Evolutionary conservation across 1,140 invertebrate species (phyloP).

Genomic region (Caligus rogercresseyi): DNA sequence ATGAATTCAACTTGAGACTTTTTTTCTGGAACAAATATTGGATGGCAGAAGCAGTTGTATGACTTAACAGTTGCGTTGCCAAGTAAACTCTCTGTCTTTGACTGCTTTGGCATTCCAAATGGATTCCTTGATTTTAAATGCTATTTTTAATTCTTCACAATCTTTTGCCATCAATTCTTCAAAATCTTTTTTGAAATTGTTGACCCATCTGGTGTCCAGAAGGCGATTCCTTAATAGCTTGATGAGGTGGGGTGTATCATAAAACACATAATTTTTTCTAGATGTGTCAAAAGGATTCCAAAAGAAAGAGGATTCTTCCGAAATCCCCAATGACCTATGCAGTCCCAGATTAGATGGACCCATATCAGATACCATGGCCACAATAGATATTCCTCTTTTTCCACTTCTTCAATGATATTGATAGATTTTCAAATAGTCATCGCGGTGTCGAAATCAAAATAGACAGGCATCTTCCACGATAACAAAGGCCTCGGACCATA

Average conservation of each 20-base stretch:
- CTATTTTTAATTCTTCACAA: conserved; percentile 17
- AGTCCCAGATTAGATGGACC: conserved; percentile 3
- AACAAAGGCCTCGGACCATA: conserved; percentile 11
- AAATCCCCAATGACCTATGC: conserved; percentile 5
- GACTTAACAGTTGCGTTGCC: conserved; percentile 17
- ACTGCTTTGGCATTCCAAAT: conserved; percentile 11
- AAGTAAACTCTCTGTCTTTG: conserved; percentile 1
- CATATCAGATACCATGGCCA: conserved; percentile 9
- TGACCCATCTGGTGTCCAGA: conserved; percentile 18
- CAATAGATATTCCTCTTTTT: conserved; percentile 9
- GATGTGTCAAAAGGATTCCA: conserved; percentile 17
- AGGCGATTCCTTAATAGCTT: conserved; percentile 23
- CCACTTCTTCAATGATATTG: not conserved
- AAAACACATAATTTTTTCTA: conserved; percentile 21
- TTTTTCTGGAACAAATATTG: not conserved
- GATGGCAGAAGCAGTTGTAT: conserved; percentile 16
- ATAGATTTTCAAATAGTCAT: conserved; percentile 6
- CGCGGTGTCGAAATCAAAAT: conserved; percentile 19
- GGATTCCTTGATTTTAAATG: conserved; percentile 7
- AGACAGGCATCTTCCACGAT: conserved; percentile 19
- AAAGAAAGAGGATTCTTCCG: conserved; percentile 2
- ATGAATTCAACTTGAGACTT: conserved; percentile 19
- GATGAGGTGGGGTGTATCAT: conserved; percentile 23
- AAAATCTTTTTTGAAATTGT: conserved; percentile 14
- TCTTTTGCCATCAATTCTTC: conserved; percentile 9